Evolutionary conservation across 2,797 vertebrate species (phyloP).

Genomic region (Xiphorhynchus erythropygius): DNA sequence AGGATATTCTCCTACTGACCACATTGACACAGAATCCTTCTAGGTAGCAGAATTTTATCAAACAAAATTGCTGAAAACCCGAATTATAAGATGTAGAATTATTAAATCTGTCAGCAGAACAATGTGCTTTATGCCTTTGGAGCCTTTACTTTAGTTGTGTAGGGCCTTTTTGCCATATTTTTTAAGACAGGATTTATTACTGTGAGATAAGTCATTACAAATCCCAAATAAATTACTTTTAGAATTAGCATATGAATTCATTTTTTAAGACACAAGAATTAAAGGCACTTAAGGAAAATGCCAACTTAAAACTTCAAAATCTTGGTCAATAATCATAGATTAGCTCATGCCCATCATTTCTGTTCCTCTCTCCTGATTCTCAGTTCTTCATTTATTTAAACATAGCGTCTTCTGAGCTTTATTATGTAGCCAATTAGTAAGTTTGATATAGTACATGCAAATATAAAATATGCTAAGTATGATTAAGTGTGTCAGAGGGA

Average conservation of each 20-base stretch:
- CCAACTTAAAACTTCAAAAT: not conserved
- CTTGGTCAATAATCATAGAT: slow-evolving; percentile 10
- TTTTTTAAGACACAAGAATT: slow-evolving; percentile 62
- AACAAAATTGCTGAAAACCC: slow-evolving; percentile 47
- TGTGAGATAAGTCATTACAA: slow-evolving; percentile 69
- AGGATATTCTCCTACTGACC: slow-evolving; percentile 78
- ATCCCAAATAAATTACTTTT: slow-evolving; percentile 74
- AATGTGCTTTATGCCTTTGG: not conserved
- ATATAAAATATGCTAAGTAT: slow-evolving; percentile 48
- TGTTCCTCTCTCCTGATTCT: not conserved
- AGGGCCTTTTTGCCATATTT: not conserved
- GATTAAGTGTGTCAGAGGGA: slow-evolving; percentile 5
- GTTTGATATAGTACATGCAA: slow-evolving; percentile 42
- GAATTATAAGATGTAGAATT: not conserved
- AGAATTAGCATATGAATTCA: slow-evolving; percentile 63
- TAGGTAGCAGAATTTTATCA: slow-evolving; percentile 57
- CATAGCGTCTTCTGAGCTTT: slow-evolving; percentile 40
- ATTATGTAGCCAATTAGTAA: slow-evolving; percentile 68
- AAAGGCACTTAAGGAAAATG: slow-evolving; percentile 49
- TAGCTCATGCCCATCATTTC: not conserved
- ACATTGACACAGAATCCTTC: slow-evolving; percentile 70
- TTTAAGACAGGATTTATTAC: slow-evolving; percentile 60
- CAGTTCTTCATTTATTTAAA: slow-evolving; percentile 39
- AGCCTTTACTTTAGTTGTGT: not conserved
- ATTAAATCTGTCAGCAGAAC: slow-evolving; percentile 34